Evolutionary conservation across 2,113 vertebrate genomes (phyloP).

Genomic region (Trogon surrucura): DNA sequence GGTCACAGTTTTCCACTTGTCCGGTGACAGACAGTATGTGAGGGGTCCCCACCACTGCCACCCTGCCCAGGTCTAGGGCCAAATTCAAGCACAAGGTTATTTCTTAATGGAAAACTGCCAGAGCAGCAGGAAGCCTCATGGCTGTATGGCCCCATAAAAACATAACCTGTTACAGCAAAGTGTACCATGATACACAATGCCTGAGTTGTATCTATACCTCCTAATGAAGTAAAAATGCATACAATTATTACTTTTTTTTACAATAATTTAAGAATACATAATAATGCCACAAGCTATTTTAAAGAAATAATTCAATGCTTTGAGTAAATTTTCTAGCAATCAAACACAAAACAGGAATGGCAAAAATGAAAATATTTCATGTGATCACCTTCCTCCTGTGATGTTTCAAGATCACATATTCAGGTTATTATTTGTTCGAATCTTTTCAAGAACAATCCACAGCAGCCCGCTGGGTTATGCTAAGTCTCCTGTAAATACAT

Average conservation of each 20-base stretch:
- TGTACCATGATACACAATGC: not conserved
- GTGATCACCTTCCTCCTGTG: not conserved
- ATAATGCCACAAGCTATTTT: not conserved
- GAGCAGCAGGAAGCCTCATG: not conserved
- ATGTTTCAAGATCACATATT: not conserved
- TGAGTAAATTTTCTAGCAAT: not conserved
- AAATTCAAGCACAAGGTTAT: not conserved
- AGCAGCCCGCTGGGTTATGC: not conserved
- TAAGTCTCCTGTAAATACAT: not conserved
- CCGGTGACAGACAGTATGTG: rapidly evolving
- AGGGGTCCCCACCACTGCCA: not conserved
- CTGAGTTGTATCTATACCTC: not conserved
- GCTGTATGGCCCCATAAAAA: not conserved
- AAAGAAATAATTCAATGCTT: not conserved
- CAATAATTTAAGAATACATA: not conserved
- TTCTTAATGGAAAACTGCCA: not conserved
- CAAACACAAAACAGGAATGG: not conserved
- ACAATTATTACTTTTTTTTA: not conserved
- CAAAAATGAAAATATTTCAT: not conserved
- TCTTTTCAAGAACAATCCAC: not conserved
- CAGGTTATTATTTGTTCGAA: not conserved
- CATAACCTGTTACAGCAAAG: not conserved
- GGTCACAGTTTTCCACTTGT: not conserved
- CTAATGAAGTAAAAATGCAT: not conserved
- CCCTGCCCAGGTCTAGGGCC: not conserved